These are phyloP conservation scores for Euproctis similis DNA, from an alignment of 2,888 invertebrate species.

Conservation along the genomic window DNA sequence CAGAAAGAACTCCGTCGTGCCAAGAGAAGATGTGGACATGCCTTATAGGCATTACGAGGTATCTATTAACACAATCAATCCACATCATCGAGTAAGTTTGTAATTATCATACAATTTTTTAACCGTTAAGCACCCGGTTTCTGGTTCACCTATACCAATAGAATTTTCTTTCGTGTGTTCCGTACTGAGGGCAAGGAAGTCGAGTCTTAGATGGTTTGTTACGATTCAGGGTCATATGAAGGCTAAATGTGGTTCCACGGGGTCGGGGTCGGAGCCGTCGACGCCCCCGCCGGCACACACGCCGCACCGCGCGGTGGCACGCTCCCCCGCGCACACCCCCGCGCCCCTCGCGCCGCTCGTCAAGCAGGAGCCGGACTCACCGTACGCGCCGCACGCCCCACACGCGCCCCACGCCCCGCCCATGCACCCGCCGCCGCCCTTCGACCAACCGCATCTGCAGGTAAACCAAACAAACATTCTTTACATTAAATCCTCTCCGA, in stretches of 20 bases:
- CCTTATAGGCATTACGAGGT: slow-evolving; percentile 66
- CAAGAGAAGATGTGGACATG: slow-evolving; percentile 55
- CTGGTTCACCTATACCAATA: no score
- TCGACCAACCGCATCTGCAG: slow-evolving; percentile 63
- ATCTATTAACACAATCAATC: no score
- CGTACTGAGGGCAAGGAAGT: no score
- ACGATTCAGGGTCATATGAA: slow-evolving; percentile 48
- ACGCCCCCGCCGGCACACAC: slow-evolving; percentile 69
- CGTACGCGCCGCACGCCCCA: slow-evolving; percentile 31
- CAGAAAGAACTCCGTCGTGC: slow-evolving; percentile 63
- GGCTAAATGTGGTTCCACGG: slow-evolving; percentile 57
- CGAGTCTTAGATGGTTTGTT: no score
- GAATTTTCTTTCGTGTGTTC: no score
- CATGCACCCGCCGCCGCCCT: slow-evolving; percentile 49
- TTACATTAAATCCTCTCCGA: no score
- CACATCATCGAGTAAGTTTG: no score
- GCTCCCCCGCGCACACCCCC: slow-evolving; percentile 73
- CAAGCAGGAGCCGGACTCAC: slow-evolving; percentile 34
- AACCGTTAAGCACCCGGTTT: no score
- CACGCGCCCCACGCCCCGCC: slow-evolving; percentile 50
- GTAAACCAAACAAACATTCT: slow-evolving; percentile 21
- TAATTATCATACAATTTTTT: no score
- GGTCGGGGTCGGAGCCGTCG: slow-evolving; percentile 68
- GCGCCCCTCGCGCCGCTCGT: slow-evolving; percentile 54
- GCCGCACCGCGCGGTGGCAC: slow-evolving; percentile 36